Base-by-base conservation (phyloP, 2,797 vertebrate genomes). In the Microctenopoma steveboyesi region DNA sequence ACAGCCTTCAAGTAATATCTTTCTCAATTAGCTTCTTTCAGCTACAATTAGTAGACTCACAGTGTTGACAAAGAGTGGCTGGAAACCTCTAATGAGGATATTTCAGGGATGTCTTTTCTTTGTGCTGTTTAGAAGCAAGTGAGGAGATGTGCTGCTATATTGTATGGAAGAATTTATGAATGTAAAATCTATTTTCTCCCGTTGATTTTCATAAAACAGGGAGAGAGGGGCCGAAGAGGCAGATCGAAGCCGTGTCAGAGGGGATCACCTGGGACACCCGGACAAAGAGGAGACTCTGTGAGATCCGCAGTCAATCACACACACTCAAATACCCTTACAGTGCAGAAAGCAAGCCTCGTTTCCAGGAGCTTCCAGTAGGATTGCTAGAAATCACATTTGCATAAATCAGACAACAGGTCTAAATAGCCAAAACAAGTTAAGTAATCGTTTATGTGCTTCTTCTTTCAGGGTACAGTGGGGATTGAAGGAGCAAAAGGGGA, bases 401-500 rank as follows among this genome's bases (percentile, higher is more conserved):
- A 52, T 5, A 54, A 2, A 6, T 3, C 18, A 11, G 33, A 22
- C 14, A 22, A 35, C 12, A 14, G 11, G 14, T 45, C 42, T 42
- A 42, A 12, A 11, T 14, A 14, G 2, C 13, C 7, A n/a, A 46
- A 46, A 30, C 28, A 52, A 15, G 48, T 28, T 9, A 30, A 16
- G 7, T 33, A 30, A 10, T 9, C 11, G 9, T 37, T 8, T 35
- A 5, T 51, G 16, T 76, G 51, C 39, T 57, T 60, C 58, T 53
- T 28, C 37, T 58, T 5, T 16, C 60, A 97, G 96, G 96, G 96
- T 15, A 67, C 79, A 49, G 7, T 82, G 7, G 96, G 96, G 39
- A 66, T 58, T 0, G 80, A 70, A 3, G 96, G 96, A 62, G 86
- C 43, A 46, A 97, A 95, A 69, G 96, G 96, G 63, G 95, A 95